phyloP scores from a whole-genome alignment of 2,797 vertebrate species.

The Psittacula echo region DNA sequence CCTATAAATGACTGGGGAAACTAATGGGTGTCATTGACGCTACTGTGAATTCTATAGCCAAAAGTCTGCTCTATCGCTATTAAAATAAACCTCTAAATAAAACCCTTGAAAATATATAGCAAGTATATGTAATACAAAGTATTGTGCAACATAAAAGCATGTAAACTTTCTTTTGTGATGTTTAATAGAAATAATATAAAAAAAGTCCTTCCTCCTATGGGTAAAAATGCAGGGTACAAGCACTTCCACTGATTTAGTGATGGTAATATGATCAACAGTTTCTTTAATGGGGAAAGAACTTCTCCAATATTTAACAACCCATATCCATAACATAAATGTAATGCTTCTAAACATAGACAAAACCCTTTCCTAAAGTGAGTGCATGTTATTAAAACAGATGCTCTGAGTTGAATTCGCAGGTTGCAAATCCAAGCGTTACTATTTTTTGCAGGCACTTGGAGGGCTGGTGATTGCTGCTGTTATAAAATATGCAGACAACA shows the following conservation, averaged over 20 bases:
- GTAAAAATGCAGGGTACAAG: neutral
- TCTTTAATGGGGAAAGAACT: neutral
- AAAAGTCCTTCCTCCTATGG: neutral
- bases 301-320: neutral
- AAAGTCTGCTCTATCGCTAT: neutral
- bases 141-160: neutral
- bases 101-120: neutral
- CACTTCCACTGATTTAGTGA: neutral
- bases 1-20: neutral
- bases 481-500: conserved; percentile 99
- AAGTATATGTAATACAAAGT: neutral
- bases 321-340: neutral
- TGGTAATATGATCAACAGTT: neutral
- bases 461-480: conserved; percentile 97
- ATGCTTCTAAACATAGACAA: neutral
- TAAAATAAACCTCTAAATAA: neutral
- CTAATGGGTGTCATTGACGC: neutral
- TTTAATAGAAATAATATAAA: neutral
- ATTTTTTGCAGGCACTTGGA: conserved; percentile 89
- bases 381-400: neutral
- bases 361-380: neutral
- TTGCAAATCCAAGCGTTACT: neutral
- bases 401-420: neutral
- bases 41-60: neutral
- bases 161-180: neutral